Percentiles rank a stretch among this genome's conserved stretches.
Conservation (phyloP, 2,113 vertebrate species). For the Phyllostomus hastatus region DNA sequence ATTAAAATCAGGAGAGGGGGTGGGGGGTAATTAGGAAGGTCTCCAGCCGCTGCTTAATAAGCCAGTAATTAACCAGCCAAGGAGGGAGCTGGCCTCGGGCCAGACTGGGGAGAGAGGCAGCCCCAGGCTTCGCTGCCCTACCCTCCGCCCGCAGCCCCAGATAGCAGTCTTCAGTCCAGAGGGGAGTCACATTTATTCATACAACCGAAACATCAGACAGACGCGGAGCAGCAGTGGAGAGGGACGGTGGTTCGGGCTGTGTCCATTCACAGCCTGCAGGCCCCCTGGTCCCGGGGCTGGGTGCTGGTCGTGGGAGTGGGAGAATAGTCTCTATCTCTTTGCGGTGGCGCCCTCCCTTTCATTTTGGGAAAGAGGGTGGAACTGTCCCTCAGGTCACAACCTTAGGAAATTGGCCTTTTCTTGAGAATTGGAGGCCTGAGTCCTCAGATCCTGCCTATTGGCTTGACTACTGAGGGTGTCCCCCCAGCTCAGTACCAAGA, state of each 20-base stretch:
- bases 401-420: background rate
- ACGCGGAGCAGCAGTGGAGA: background rate
- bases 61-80: constrained; percentile 67
- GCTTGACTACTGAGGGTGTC: background rate
- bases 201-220: constrained; percentile 11
- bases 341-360: background rate
- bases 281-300: background rate
- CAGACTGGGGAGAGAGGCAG: constrained; percentile 38
- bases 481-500: background rate
- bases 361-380: background rate
- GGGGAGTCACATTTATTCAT: constrained; percentile 64
- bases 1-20: constrained; percentile 69
- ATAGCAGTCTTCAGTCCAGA: constrained; percentile 56
- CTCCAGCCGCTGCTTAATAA: constrained; percentile 74
- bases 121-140: constrained; percentile 41
- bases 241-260: background rate
- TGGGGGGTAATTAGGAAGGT: constrained; percentile 69
- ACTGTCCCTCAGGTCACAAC: background rate
- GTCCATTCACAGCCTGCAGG: background rate
- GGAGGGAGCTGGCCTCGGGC: constrained; percentile 71
- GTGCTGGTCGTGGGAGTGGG: background rate
- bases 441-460: background rate
- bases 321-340: background rate
- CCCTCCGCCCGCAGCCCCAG: background rate
- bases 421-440: background rate